Percentiles rank a stretch among this genome's conserved stretches.
phyloP scores from a whole-genome alignment of 2,888 invertebrate species.

The Calliopum simillimum region DNA sequence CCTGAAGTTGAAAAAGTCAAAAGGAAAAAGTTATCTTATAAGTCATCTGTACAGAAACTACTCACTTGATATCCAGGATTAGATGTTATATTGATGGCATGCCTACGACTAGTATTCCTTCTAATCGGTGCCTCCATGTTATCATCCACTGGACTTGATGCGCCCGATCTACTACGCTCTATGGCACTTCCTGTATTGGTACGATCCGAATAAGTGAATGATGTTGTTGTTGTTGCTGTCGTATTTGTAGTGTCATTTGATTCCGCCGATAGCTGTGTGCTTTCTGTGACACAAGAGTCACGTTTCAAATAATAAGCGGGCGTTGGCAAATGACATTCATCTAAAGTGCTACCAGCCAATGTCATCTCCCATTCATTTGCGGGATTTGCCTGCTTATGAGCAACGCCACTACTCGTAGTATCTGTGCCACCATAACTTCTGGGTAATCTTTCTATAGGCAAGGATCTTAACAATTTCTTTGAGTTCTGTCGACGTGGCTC shows the following conservation, averaged over 20 bases:
- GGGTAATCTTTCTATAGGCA: slow-evolving; percentile 44
- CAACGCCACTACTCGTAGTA: not conserved
- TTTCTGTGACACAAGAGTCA: slow-evolving; percentile 65
- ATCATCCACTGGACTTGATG: slow-evolving; percentile 19
- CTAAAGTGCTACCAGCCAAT: slow-evolving; percentile 46
- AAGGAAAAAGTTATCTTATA: not conserved
- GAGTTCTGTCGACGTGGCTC: slow-evolving; percentile 54
- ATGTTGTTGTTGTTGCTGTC: slow-evolving; percentile 60
- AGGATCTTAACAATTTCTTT: slow-evolving; percentile 50
- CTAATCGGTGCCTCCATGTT: not conserved
- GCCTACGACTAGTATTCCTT: slow-evolving; percentile 54
- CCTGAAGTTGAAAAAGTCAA: slow-evolving; percentile 44
- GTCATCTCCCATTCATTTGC: slow-evolving; percentile 58
- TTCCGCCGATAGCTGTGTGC: slow-evolving; percentile 64
- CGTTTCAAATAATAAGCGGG: slow-evolving; percentile 57
- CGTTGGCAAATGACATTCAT: slow-evolving; percentile 53
- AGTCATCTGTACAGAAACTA: not conserved
- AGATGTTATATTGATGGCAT: slow-evolving; percentile 68
- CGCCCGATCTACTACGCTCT: slow-evolving; percentile 35
- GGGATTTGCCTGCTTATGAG: slow-evolving; percentile 36
- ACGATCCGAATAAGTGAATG: slow-evolving; percentile 56
- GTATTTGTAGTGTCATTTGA: slow-evolving; percentile 61
- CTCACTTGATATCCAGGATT: slow-evolving; percentile 66
- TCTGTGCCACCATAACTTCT: slow-evolving; percentile 23
- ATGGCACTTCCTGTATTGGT: slow-evolving; percentile 40